Percentiles rank a stretch among this genome's conserved stretches.
These are phyloP conservation scores for Notoglanidium macrostoma DNA, from an alignment of 2,797 vertebrate genomes.

Conservation along the genomic window DNA sequence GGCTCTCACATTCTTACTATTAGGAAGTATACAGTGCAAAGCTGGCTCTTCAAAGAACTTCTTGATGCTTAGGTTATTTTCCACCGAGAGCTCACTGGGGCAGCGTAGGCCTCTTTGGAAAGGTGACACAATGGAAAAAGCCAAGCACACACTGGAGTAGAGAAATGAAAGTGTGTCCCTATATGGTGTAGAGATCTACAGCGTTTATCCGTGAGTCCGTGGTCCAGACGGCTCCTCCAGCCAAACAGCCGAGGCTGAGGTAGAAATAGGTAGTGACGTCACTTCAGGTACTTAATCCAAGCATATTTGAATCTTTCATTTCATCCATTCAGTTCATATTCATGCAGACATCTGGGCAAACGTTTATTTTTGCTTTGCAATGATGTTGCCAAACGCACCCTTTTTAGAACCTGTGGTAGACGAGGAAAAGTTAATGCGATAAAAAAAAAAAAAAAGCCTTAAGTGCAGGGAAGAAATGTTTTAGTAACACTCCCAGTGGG, in stretches of 20 bases:
- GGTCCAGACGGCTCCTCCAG: constrained; percentile 40
- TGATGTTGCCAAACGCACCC: neutral
- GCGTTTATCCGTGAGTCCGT: constrained; percentile 33
- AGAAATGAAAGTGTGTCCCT: constrained; percentile 47
- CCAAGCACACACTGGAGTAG: constrained; percentile 2
- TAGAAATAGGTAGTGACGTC: constrained; percentile 17
- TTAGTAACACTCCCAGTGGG: neutral
- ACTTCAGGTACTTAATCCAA: neutral
- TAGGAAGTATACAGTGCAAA: neutral
- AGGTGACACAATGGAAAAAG: constrained; percentile 32
- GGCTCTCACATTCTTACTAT: neutral
- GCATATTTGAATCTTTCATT: neutral
- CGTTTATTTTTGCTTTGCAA: neutral
- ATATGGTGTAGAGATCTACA: constrained; percentile 51
- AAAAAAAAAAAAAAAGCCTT: neutral
- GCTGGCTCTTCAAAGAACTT: neutral
- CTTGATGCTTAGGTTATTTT: neutral
- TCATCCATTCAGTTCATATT: neutral
- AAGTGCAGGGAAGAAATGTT: constrained; percentile 26
- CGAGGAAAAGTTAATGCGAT: neutral
- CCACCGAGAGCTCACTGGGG: neutral
- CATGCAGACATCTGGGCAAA: neutral
- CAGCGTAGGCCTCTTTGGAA: neutral
- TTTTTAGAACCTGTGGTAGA: neutral
- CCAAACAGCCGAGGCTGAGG: neutral